phyloP scores from a whole-genome alignment of 35 echinoderm and acorn worm genomes.

The Chiridota heheva region DNA sequence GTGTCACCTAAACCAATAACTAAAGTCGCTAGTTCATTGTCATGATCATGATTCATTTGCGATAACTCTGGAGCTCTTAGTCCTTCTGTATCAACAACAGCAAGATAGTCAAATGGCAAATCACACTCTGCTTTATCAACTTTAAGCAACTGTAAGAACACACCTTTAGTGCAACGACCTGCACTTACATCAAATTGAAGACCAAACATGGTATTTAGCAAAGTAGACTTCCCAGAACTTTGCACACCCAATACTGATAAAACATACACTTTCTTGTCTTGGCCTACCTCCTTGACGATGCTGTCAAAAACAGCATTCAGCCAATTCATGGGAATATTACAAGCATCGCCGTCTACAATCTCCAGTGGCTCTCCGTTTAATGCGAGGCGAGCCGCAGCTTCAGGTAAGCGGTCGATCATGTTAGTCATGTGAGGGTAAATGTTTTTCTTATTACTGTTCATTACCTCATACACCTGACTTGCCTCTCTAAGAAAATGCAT shows the following conservation, averaged over 20 bases:
- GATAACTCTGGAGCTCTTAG: conserved; percentile 29
- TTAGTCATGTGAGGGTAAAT: not conserved
- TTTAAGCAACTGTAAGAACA: conserved; percentile 10
- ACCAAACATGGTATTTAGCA: conserved; percentile 47
- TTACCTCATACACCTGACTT: conserved; percentile 14
- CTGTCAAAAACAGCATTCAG: conserved; percentile 10
- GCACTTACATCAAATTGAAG: conserved; percentile 39
- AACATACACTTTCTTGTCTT: conserved; percentile 29
- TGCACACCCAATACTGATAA: conserved; percentile 35
- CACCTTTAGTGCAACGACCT: conserved; percentile 43
- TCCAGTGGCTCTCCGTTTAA: conserved; percentile 26
- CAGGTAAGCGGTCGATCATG: not conserved
- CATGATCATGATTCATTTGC: conserved; percentile 26
- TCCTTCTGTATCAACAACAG: conserved; percentile 44
- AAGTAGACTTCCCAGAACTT: conserved; percentile 19
- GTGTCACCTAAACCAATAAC: conserved; percentile 16
- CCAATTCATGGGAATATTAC: conserved; percentile 23
- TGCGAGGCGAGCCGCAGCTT: conserved; percentile 24
- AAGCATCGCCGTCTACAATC: conserved; percentile 42
- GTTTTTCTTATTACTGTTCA: not conserved
- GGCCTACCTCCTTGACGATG: conserved; percentile 16
- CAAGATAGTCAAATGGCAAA: conserved; percentile 35
- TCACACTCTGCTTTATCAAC: not conserved
- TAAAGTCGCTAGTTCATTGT: conserved; percentile 34
- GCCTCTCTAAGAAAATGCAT: not conserved